phyloP scores from a whole-genome alignment of 30 jellyfish, hydroid and myxozoan species.

The Catostylus mosaicus region DNA sequence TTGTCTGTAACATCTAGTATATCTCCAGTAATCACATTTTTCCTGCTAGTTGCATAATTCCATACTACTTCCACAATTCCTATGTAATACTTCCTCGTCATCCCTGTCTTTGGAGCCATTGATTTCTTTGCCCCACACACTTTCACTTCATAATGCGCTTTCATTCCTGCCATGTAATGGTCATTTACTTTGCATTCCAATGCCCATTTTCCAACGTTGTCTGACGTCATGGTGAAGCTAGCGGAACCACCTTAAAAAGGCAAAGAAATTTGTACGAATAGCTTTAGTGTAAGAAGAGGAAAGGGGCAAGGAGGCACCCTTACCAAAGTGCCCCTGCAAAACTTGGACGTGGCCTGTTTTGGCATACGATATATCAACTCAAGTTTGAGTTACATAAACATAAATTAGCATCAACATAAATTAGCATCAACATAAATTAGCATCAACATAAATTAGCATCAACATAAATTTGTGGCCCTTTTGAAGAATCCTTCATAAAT shows the following conservation, averaged over 20 bases:
- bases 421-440: no score
- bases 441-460: no score
- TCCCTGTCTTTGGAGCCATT: background rate
- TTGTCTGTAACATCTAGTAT: conserved; percentile 28
- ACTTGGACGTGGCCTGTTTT: no score
- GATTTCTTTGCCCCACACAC: conserved; percentile 19
- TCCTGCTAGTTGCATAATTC: conserved; percentile 60
- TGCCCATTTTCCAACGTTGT: conserved; percentile 77
- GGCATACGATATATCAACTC: no score
- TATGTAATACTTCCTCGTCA: conserved; percentile 29
- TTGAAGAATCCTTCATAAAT: no score
- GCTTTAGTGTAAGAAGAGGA: no score
- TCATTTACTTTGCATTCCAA: conserved; percentile 66
- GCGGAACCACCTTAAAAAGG: conserved; percentile 58
- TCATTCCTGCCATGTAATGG: conserved; percentile 71
- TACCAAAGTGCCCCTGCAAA: no score
- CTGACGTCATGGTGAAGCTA: conserved; percentile 62
- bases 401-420: no score
- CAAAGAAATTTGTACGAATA: no score
- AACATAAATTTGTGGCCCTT: no score
- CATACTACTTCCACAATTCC: conserved; percentile 62
- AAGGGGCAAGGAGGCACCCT: no score
- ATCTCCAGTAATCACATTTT: conserved; percentile 36
- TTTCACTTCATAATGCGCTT: conserved; percentile 27
- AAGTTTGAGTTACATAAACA: no score